Percentiles rank a stretch among this genome's conserved stretches.
These are phyloP conservation scores for Chromobotia macracanthus DNA, from an alignment of 2,797 vertebrate species.

Conservation along the genomic window DNA sequence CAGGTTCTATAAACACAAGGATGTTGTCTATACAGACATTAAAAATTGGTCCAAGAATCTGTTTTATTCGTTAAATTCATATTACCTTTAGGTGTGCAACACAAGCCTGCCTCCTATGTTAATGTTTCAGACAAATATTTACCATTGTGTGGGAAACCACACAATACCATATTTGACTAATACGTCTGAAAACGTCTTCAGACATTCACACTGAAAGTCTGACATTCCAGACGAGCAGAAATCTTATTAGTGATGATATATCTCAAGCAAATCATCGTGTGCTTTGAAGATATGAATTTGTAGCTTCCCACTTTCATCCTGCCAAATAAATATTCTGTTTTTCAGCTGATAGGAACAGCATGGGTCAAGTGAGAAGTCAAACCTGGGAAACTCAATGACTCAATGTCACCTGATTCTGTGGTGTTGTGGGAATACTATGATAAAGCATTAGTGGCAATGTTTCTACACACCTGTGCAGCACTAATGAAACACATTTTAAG, in stretches of 20 bases:
- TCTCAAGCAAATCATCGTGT: neutral
- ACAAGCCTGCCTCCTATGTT: neutral
- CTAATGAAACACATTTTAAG: neutral
- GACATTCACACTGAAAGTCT: slow-evolving; percentile 42
- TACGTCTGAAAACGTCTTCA: slow-evolving; percentile 2
- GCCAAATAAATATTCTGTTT: neutral
- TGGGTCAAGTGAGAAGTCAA: neutral
- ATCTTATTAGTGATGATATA: neutral
- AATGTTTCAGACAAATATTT: slow-evolving; percentile 4
- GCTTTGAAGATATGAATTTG: neutral
- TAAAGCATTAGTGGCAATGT: neutral
- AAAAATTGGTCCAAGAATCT: neutral
- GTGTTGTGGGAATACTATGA: neutral
- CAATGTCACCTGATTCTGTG: too few species aligned
- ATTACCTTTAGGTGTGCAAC: neutral
- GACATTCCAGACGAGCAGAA: neutral
- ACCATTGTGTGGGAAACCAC: slow-evolving; percentile 15
- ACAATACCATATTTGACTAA: neutral
- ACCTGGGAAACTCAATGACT: too few species aligned
- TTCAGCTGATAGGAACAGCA: neutral
- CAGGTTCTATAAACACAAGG: neutral
- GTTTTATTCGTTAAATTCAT: neutral
- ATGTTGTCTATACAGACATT: neutral
- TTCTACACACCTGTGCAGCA: neutral
- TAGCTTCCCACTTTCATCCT: neutral